These are phyloP conservation scores for Trinorchestia longiramus DNA, from an alignment of 1,140 invertebrate genomes.

Conservation along the genomic window DNA sequence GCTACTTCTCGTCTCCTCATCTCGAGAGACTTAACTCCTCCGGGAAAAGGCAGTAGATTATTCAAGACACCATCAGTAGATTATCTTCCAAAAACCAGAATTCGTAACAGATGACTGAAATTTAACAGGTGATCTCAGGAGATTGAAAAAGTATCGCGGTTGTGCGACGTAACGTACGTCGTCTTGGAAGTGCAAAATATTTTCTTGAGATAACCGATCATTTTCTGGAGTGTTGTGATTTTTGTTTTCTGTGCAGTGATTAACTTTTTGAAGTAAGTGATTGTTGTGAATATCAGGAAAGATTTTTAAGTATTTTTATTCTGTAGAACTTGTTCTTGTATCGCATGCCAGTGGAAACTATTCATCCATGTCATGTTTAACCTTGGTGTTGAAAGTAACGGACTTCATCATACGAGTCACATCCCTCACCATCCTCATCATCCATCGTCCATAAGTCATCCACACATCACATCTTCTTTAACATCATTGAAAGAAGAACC, in stretches of 20 bases:
- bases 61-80: neutral
- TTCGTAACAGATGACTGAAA: neutral
- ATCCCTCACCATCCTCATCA: slow-evolving; percentile 33
- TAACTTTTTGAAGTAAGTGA: neutral
- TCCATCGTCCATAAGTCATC: slow-evolving; percentile 3
- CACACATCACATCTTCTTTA: slow-evolving; percentile 42
- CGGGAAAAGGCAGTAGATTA: neutral
- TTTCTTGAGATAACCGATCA: neutral
- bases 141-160: neutral
- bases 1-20: neutral
- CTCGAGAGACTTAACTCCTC: neutral
- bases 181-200: neutral
- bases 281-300: neutral
- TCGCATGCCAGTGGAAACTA: neutral
- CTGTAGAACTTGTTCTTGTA: neutral
- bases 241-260: neutral
- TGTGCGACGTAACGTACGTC: neutral
- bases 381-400: slow-evolving; percentile 19
- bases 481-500: slow-evolving; percentile 43
- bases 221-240: neutral
- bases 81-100: neutral
- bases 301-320: neutral
- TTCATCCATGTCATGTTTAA: slow-evolving; percentile 54
- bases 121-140: neutral
- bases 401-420: slow-evolving; percentile 26